These are phyloP conservation scores for Steatornis caripensis DNA, from an alignment of 2,113 vertebrate species.

Conservation along the genomic window DNA sequence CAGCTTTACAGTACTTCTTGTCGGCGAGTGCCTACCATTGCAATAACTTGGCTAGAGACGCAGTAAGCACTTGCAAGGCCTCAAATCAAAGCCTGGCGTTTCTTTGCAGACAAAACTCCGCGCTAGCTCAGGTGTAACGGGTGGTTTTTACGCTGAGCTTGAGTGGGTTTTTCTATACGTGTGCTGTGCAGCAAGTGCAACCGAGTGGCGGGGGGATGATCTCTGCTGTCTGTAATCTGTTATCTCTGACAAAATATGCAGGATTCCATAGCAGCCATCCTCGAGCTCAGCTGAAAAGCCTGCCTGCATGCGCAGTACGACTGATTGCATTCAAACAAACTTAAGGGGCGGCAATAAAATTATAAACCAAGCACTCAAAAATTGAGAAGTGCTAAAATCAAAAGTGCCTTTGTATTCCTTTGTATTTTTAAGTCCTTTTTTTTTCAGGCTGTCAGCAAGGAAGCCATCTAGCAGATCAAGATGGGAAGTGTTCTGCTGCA, in stretches of 20 bases:
- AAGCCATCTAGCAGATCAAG: neutral
- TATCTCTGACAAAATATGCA: neutral
- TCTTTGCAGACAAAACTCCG: neutral
- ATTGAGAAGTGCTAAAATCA: neutral
- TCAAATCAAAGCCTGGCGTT: neutral
- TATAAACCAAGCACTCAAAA: too few relatives aligned
- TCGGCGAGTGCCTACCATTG: neutral
- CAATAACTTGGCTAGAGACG: neutral
- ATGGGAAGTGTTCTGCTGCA: neutral
- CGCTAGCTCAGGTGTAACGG: fast-evolving
- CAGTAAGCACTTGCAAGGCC: neutral
- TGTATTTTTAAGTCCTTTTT: too few relatives aligned
- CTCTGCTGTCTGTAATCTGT: neutral
- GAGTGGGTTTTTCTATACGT: neutral
- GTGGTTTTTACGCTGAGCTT: neutral
- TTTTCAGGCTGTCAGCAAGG: neutral
- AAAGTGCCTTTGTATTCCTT: neutral
- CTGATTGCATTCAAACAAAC: neutral
- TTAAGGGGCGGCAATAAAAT: neutral
- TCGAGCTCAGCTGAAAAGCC: neutral
- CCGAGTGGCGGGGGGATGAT: neutral
- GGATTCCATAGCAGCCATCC: neutral
- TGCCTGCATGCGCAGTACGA: fast-evolving
- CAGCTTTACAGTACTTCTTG: neutral
- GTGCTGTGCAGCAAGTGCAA: neutral